Percentiles rank a stretch among this genome's conserved stretches.
Evolutionary conservation across 1,140 invertebrate genomes (phyloP).

Genomic region (Pygmarrhopalites habei): DNA sequence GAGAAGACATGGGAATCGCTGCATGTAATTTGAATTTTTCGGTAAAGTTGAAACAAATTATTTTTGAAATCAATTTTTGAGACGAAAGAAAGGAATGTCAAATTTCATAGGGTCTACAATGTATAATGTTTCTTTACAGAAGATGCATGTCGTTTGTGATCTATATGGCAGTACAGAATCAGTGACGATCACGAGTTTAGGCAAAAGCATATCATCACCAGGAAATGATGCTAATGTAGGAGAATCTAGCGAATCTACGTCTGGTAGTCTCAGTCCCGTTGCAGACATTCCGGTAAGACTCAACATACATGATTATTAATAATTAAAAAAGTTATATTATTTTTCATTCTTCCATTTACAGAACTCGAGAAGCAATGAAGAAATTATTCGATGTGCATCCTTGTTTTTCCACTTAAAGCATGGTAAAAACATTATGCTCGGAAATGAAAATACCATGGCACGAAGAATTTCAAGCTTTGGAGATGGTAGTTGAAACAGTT

Average conservation of each 20-base stretch:
- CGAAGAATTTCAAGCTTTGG: constrained; percentile 62
- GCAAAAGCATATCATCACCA: constrained; percentile 30
- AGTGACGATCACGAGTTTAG: constrained; percentile 54
- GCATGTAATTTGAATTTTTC: constrained; percentile 63
- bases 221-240: constrained; percentile 25
- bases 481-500: too few relatives aligned
- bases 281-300: constrained; percentile 14
- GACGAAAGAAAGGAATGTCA: not conserved
- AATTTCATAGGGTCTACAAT: too few relatives aligned
- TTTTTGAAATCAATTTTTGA: constrained; percentile 6
- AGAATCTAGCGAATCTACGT: constrained; percentile 14
- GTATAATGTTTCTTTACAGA: constrained; percentile 48
- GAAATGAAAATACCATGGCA: constrained; percentile 53
- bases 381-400: not conserved
- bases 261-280: constrained; percentile 2
- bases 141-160: constrained; percentile 67
- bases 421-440: constrained; percentile 65
- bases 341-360: not conserved
- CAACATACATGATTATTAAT: too few relatives aligned
- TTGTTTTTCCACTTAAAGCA: constrained; percentile 43
- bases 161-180: constrained; percentile 60
- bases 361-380: not conserved
- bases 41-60: constrained; percentile 15
- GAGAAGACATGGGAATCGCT: constrained; percentile 75
- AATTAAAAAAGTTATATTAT: too few relatives aligned